Base-by-base conservation (phyloP, 2,888 invertebrate species). In the Melangyna quadrimaculata region DNA sequence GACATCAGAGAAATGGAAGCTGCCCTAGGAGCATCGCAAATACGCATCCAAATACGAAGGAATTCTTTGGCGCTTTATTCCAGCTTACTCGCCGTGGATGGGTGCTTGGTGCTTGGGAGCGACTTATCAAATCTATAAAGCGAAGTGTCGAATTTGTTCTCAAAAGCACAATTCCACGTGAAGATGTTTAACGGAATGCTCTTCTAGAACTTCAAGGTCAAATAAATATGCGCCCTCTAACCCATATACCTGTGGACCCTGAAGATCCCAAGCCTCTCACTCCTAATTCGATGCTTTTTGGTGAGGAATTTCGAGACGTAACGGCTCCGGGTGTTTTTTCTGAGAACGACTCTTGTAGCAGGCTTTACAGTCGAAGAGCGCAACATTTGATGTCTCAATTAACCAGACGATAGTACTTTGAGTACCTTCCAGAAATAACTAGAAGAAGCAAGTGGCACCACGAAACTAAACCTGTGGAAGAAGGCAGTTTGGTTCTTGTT, bases 31-130 rank as follows among this genome's bases (percentile, higher is more conserved):
- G 72, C n/a, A n/a, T n/a, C n/a, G n/a, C n/a, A n/a, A 51, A 27
- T 35, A 72, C 8, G 45, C 61, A 17, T 9, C 61, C 2, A 51
- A 51, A 17, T 61, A 72, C 10, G 59, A 72, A 9, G 48, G 48
- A 5, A 59, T 61, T 12, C 48, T 72, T n/a, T 75, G 75, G 75
- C 10, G 67, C n/a, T 75, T 75, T 24, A 67, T 75, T 12, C 67
- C 75, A 32, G 67, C 67, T 2, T 75, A 69, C 29, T 75, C 67
- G 9, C 45, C 67, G 0, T 55, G 75, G 67, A 69, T 77, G 57
- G 59, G 57, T 35, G n/a, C n/a, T n/a, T n/a, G 67, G 57, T 0
- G 67, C 69, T 7, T 75, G 67, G 67, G 57, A 69, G 35, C 55
- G 57, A 0, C 32, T 74, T 0, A 65, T 74, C 14, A 29, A 40